A percentile compares a stretch with the other conserved stretches of the same genome.
phyloP scores from a whole-genome alignment of 1,140 invertebrate genomes.

The Caerostris extrusa region DNA sequence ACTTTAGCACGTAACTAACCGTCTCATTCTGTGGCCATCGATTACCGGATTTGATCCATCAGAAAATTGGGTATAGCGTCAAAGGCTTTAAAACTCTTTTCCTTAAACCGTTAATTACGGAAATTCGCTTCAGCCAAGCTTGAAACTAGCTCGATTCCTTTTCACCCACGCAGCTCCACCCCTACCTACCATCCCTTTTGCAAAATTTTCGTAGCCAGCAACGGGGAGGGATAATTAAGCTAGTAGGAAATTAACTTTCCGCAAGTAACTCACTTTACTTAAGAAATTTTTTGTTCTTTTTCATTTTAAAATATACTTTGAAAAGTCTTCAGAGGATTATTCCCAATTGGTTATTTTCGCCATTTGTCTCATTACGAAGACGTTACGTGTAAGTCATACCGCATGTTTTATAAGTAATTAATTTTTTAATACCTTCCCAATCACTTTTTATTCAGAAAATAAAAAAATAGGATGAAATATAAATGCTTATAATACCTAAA shows the following conservation, averaged over 20 bases:
- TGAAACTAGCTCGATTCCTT: slow-evolving; percentile 32
- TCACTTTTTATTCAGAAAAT: too few species aligned
- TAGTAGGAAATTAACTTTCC: slow-evolving; percentile 71
- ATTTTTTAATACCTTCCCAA: too few species aligned
- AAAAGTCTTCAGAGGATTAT: slow-evolving; percentile 51
- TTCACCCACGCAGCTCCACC: not conserved
- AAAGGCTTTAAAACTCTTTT: slow-evolving; percentile 70
- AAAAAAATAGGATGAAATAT: too few species aligned
- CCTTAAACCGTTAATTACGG: slow-evolving; percentile 73
- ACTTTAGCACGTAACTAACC: slow-evolving; percentile 56
- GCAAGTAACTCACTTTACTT: slow-evolving; percentile 58
- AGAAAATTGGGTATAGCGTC: slow-evolving; percentile 62
- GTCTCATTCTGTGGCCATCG: slow-evolving; percentile 47
- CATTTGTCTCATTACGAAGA: not conserved
- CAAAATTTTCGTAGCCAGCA: slow-evolving; percentile 39
- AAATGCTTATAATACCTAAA: too few species aligned
- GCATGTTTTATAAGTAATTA: too few species aligned
- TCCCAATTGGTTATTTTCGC: slow-evolving; percentile 60
- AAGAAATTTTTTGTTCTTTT: slow-evolving; percentile 1
- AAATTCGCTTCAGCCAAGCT: slow-evolving; percentile 65
- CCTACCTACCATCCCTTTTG: not conserved
- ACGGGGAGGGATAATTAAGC: slow-evolving; percentile 70
- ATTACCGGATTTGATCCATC: slow-evolving; percentile 66
- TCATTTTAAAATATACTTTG: slow-evolving; percentile 54
- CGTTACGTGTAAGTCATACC: slow-evolving; percentile 21